A percentile compares a stretch with the other conserved stretches of the same genome.
Evolutionary conservation across 2,888 invertebrate species (phyloP).

Genomic region (Encarsia formosa): DNA sequence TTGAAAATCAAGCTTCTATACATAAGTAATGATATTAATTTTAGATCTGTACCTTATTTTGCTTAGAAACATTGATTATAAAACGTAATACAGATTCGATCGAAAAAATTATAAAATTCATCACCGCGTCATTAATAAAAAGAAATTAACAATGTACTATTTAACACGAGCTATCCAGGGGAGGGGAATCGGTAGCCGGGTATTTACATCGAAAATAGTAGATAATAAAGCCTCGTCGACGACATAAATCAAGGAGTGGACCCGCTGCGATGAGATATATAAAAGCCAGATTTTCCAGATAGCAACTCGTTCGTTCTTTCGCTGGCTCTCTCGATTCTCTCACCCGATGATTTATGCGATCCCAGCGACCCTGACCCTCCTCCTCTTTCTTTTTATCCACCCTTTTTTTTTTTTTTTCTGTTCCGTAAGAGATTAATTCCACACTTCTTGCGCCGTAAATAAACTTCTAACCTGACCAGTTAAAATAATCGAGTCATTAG

Average conservation of each 20-base stretch:
- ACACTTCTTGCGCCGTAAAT: background rate
- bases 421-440: too few species aligned
- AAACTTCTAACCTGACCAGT: slow-evolving; percentile 8
- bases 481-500: slow-evolving; percentile 8
- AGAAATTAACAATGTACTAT: too few species aligned
- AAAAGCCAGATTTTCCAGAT: slow-evolving; percentile 14
- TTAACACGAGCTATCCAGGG: too few species aligned
- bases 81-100: too few species aligned
- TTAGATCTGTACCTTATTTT: too few species aligned
- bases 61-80: too few species aligned
- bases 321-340: slow-evolving; percentile 4
- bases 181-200: too few species aligned
- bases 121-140: too few species aligned
- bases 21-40: too few species aligned
- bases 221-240: background rate
- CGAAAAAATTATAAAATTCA: too few species aligned
- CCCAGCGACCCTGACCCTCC: slow-evolving; percentile 14
- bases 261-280: slow-evolving; percentile 3
- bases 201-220: background rate
- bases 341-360: slow-evolving; percentile 13
- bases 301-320: background rate
- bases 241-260: too few species aligned
- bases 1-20: too few species aligned
- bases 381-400: background rate
- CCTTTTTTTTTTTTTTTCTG: background rate